phyloP scores from a whole-genome alignment of 2,797 vertebrate species.

The Eremophila alpestris region DNA sequence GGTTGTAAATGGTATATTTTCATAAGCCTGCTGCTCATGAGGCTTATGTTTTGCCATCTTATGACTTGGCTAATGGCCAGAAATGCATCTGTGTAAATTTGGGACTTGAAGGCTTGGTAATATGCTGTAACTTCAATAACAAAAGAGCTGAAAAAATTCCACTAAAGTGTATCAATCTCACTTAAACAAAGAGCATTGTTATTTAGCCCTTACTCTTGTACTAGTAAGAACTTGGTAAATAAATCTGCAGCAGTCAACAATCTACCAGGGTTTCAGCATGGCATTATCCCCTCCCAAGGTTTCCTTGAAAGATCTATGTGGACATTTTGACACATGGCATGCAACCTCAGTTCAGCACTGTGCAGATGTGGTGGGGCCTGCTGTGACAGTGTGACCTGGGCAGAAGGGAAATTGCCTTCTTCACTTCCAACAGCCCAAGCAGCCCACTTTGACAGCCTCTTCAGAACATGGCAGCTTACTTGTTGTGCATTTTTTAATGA shows the following conservation, averaged over 20 bases:
- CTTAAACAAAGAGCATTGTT: constrained; percentile 28
- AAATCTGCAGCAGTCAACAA: neutral
- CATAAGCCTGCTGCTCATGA: constrained; percentile 20
- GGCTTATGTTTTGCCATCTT: constrained; percentile 35
- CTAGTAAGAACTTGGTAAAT: neutral
- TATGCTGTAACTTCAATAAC: neutral
- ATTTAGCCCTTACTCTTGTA: neutral
- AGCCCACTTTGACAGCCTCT: neutral
- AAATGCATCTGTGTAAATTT: neutral
- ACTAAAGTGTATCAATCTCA: neutral
- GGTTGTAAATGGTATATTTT: constrained; percentile 26
- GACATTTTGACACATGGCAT: neutral
- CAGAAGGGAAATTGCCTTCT: neutral
- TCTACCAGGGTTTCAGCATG: neutral
- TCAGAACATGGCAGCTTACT: neutral
- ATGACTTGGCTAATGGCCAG: neutral
- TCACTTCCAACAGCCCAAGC: neutral
- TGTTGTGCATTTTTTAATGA: neutral
- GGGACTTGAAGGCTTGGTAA: neutral
- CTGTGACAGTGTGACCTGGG: neutral
- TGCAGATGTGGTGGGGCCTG: fast-evolving
- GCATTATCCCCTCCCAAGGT: neutral
- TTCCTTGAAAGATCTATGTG: neutral
- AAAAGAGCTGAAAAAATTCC: constrained; percentile 16
- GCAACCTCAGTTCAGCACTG: neutral